Evolutionary conservation across 2,888 invertebrate species (phyloP).

Genomic region (Aethes cnicana): DNA sequence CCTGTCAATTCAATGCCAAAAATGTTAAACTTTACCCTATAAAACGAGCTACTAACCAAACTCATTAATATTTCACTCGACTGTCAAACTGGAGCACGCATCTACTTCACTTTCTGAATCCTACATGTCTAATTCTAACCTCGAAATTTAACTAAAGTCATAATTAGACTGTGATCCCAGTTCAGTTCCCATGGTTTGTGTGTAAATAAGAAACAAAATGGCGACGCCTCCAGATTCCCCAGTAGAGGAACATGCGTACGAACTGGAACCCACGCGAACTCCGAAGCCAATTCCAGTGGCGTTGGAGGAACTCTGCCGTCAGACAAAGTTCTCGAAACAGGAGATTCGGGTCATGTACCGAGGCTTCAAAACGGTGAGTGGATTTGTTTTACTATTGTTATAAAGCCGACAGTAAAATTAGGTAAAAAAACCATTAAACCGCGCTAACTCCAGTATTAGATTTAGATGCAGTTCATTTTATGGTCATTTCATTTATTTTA

Average conservation of each 20-base stretch:
- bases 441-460: too few relatives aligned
- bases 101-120: too few relatives aligned
- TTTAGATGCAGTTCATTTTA: too few relatives aligned
- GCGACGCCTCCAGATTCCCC: slow-evolving; percentile 94
- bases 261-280: slow-evolving; percentile 89
- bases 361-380: slow-evolving; percentile 95
- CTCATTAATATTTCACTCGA: slow-evolving; percentile 11
- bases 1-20: slow-evolving; percentile 27
- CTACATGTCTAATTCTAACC: too few relatives aligned
- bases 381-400: not conserved
- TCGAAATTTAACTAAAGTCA: too few relatives aligned
- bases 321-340: slow-evolving; percentile 96
- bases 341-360: slow-evolving; percentile 98
- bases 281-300: slow-evolving; percentile 93
- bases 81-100: not conserved
- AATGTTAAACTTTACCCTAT: slow-evolving; percentile 21
- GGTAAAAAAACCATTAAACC: too few relatives aligned
- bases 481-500: too few relatives aligned
- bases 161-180: too few relatives aligned
- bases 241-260: slow-evolving; percentile 92
- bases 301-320: slow-evolving; percentile 93
- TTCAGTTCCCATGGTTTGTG: slow-evolving; percentile 1
- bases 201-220: slow-evolving; percentile 79
- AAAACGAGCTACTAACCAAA: slow-evolving; percentile 14
- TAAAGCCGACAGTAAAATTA: not conserved